Base-by-base conservation (phyloP, 2,888 invertebrate genomes). In the Drosophila meridionalis region DNA sequence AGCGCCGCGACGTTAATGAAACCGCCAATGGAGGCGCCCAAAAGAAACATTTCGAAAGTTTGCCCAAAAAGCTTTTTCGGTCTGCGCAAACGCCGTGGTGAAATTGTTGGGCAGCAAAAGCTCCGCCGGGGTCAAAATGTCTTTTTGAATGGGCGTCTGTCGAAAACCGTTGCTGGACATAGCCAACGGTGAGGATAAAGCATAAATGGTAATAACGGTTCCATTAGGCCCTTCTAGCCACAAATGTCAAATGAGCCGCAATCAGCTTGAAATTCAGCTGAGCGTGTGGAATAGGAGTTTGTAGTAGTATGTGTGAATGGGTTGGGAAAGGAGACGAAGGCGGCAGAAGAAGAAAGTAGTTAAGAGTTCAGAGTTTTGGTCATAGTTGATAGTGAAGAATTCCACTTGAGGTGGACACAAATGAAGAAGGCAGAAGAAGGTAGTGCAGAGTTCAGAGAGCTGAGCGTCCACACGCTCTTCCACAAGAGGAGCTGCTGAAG, bases 1-100 rank as follows among this genome's bases (percentile, higher is more conserved):
- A 91, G 76, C 82, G 82, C 72, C 87, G 81, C 87, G 83, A 80
- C 77, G 86, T 80, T 82, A 91, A 91, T 91, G 91, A 86, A 83
- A 74, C 81, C 72, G 67, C 61, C 76, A 78, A 69, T 61, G 20
- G 20, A 50, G 53, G 50, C 59, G 50, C 40, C 72, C 70, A 61
- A 62, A 76, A 55, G 61, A 59, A 66, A 66, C 32, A 66, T 32
- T 71, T 73, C 50, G 63, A 69, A 81, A 70, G 65, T 64, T 58
- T 63, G 65, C 60, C 55, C 56, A 59, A 53, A 50, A 85, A 38
- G 55, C 55, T 55, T 55, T 55, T 30, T 14, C 5, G 7, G 28
- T 62, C 52, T 73, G 79, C 85, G 89, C 85, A 87, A 61, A 74
- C 77, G 73, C 47, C 53, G 73, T 81, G 85, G 85, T 89, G 85